A percentile compares a stretch with the other conserved stretches of the same genome.
phyloP scores from a whole-genome alignment of 1,140 invertebrate genomes.

The Bombus vancouverensis region DNA sequence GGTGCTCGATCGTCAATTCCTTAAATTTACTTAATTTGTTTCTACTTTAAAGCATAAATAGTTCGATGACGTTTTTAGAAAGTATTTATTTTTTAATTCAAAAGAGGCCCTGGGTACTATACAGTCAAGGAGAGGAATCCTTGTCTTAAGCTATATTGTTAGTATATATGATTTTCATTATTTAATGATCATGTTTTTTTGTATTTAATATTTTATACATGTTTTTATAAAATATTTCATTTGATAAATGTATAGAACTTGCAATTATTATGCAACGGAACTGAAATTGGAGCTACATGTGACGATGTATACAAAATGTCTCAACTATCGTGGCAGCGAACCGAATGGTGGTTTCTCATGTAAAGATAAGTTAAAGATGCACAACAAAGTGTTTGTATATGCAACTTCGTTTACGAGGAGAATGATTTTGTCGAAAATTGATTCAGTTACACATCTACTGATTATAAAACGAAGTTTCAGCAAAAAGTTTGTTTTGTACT shows the following conservation, averaged over 20 bases:
- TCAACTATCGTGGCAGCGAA: not conserved
- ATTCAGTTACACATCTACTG: too few species aligned
- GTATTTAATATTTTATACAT: not conserved
- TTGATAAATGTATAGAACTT: not conserved
- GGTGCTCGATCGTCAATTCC: not conserved
- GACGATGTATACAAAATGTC: not conserved
- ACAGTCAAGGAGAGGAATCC: not conserved
- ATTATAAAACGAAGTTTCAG: too few species aligned
- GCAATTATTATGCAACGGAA: not conserved
- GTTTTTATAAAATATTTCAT: not conserved
- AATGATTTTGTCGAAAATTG: too few species aligned
- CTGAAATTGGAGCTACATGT: not conserved
- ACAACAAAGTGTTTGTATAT: not conserved
- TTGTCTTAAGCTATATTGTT: not conserved
- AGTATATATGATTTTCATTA: not conserved
- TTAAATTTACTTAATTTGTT: not conserved
- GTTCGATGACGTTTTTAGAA: not conserved
- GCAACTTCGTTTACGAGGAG: too few species aligned
- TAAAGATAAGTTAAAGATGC: not conserved
- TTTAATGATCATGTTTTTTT: too few species aligned
- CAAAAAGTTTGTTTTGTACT: too few species aligned
- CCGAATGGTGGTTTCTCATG: too few species aligned
- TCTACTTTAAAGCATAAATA: not conserved
- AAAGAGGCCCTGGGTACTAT: not conserved
- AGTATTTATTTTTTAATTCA: not conserved